phyloP scores from a whole-genome alignment of 2,113 vertebrate species.

The Loxodonta africana region DNA sequence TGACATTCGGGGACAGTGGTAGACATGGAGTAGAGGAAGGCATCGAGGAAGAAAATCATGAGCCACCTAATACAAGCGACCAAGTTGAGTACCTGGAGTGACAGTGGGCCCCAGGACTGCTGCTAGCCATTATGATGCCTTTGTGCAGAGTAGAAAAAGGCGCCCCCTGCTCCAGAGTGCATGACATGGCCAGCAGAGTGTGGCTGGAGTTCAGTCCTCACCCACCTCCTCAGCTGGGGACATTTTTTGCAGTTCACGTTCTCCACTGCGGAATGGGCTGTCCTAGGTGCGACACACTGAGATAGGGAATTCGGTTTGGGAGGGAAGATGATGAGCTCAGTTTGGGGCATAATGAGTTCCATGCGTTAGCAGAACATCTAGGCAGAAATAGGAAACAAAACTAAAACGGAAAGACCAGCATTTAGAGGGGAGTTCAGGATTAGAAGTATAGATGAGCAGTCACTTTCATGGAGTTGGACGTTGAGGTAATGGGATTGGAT shows the following conservation, averaged over 20 bases:
- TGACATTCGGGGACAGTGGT: neutral
- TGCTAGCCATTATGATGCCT: neutral
- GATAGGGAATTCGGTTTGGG: neutral
- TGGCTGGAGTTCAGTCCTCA: neutral
- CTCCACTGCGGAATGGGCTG: neutral
- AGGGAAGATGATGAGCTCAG: neutral
- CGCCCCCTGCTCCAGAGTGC: neutral
- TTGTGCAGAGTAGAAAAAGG: neutral
- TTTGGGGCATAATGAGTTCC: neutral
- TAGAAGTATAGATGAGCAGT: neutral
- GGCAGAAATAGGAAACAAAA: constrained; percentile 32
- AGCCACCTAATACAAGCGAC: neutral
- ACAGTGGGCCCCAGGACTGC: neutral
- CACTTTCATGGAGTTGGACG: neutral
- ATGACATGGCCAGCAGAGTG: neutral
- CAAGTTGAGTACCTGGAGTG: neutral
- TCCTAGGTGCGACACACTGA: neutral
- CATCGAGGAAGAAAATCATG: neutral
- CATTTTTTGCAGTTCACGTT: neutral
- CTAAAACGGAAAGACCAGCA: neutral
- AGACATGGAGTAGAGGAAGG: neutral
- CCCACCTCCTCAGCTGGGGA: neutral
- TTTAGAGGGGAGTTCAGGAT: constrained; percentile 18
- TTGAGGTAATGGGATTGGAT: neutral
- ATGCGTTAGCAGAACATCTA: neutral